A percentile compares a stretch with the other conserved stretches of the same genome.
Conservation (phyloP, 2,797 vertebrate genomes). For the Lutjanus campechanus region DNA sequence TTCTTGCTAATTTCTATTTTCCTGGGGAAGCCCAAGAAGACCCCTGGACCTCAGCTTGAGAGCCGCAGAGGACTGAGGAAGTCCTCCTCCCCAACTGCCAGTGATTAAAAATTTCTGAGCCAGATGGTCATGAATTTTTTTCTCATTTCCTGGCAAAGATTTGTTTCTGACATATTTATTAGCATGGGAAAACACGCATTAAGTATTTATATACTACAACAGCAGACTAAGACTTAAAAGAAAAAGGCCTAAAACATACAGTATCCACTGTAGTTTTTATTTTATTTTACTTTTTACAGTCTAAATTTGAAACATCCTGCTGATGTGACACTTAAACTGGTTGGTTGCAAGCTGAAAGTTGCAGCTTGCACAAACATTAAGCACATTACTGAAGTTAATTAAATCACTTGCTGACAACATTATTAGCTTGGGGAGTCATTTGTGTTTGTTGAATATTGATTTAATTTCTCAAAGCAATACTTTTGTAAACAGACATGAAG, state of each 20-base stretch:
- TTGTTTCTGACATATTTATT: constrained; percentile 46
- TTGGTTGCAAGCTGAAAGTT: not conserved
- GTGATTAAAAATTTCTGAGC: constrained; percentile 57
- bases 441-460: constrained; percentile 21
- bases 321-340: not conserved
- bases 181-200: constrained; percentile 18
- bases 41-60: constrained; percentile 4
- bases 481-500: not conserved
- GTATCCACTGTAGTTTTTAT: not conserved
- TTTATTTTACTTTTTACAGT: not conserved
- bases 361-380: not conserved
- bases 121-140: constrained; percentile 64
- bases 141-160: constrained; percentile 45
- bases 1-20: not conserved
- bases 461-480: constrained; percentile 5
- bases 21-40: not conserved
- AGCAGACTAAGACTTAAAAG: not conserved
- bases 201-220: constrained; percentile 8
- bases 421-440: constrained; percentile 23
- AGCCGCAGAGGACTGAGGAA: constrained; percentile 8
- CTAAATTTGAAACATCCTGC: not conserved
- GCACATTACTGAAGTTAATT: constrained; percentile 3
- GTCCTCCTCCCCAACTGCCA: constrained; percentile 22
- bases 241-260: not conserved
- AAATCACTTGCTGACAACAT: constrained; percentile 3